Base-by-base conservation (phyloP, 2,797 vertebrate species). In the Salarias fasciatus region DNA sequence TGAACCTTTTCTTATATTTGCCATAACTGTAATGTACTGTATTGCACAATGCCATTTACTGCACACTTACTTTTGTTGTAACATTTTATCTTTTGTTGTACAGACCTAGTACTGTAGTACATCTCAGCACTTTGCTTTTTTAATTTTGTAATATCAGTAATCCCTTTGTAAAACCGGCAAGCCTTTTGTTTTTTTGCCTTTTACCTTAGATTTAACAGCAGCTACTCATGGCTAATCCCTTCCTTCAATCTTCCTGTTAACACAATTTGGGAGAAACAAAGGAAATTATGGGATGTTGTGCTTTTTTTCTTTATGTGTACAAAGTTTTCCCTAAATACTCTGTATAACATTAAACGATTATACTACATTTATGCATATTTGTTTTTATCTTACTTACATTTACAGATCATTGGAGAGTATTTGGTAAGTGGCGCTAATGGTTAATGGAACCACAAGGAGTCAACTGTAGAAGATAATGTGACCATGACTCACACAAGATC, bases 1-100 rank as follows among this genome's bases (percentile, higher is more conserved):
- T 84, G 88, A 79, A 73, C 85, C 82, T 83, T 84, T 83, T 35
- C 72, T 78, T 79, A 76, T 80, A 82, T 65, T 89, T 85, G 58
- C 85, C 88, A 91, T 88, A 84, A 77, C 64, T 88, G 79, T 90
- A 88, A 82, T 79, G 81, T 91, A 88, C 86, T 85, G 84, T 90
- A 85, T 89, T 88, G 82, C 86, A 89, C 88, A 92, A 86, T 74
- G 84, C 78, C 83, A 86, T 81, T 63, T 84, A 84, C 86, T 88
- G 85, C 87, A 89, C 85, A 84, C 64, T 75, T 81, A 72, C 70
- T 79, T 78, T 72, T 75, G 69, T 63, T 80, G 82, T 84, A 85
- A 87, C 71, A 81, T 74, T 35, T 79, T 78, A 67, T 70, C 30
- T 77, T 79, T 87, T 86, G 72, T 89, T 89, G 85, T 87, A 88